Percentiles rank a stretch among this genome's conserved stretches.
These are phyloP conservation scores for Sceloporus tristichus DNA, from an alignment of 2,113 vertebrate genomes.

Conservation along the genomic window DNA sequence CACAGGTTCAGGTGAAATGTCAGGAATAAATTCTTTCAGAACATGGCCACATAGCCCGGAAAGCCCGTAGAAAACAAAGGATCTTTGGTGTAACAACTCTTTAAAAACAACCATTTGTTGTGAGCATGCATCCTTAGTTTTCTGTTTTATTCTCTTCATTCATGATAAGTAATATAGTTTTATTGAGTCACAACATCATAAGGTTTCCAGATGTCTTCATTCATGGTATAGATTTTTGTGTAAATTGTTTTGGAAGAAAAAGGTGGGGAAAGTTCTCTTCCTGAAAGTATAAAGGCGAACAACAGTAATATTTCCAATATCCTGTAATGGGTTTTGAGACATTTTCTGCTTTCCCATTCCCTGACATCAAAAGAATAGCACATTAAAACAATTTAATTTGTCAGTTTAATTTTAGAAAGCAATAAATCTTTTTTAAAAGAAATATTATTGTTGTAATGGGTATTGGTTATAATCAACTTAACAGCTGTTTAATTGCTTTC, in stretches of 20 bases:
- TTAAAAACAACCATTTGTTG: too few species aligned
- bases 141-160: too few species aligned
- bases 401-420: background rate
- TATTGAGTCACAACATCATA: background rate
- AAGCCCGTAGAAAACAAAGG: background rate
- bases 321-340: background rate
- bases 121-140: too few species aligned
- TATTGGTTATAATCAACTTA: conserved; percentile 14
- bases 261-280: too few species aligned
- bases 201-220: background rate
- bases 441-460: background rate
- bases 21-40: too few species aligned
- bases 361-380: background rate
- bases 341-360: background rate
- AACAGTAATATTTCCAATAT: background rate
- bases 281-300: background rate
- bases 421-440: background rate
- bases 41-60: too few species aligned
- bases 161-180: background rate
- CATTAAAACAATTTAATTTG: conserved; percentile 7
- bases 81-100: background rate
- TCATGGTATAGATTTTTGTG: too few species aligned
- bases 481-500: conserved; percentile 16
- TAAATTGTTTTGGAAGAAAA: too few species aligned
- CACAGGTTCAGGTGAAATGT: too few species aligned